phyloP scores from a whole-genome alignment of 2,113 vertebrate species.

The Actinemys pallida region DNA sequence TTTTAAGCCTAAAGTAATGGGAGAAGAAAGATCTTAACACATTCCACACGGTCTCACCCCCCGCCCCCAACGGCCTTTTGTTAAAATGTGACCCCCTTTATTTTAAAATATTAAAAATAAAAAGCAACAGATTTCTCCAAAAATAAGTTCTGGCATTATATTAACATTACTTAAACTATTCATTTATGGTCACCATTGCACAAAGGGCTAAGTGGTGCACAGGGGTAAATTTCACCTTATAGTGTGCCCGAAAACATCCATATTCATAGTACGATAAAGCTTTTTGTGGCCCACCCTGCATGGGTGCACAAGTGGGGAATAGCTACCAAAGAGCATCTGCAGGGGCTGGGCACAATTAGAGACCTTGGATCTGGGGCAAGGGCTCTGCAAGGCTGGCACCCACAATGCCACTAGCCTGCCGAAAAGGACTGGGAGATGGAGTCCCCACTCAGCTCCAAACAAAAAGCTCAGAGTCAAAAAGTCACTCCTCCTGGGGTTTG shows the following conservation, averaged over 20 bases:
- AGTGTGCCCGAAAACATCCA: background rate
- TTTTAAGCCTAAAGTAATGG: background rate
- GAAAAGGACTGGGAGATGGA: background rate
- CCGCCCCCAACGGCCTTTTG: background rate
- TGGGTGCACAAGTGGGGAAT: background rate
- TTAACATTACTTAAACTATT: background rate
- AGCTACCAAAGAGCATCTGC: background rate
- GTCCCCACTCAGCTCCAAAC: background rate
- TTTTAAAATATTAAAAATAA: background rate
- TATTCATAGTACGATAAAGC: rapidly evolving
- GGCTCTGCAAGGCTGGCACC: background rate
- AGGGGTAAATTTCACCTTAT: background rate
- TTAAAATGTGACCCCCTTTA: background rate
- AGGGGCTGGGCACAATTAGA: background rate
- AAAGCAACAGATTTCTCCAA: background rate
- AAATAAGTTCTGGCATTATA: background rate
- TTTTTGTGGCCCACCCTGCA: background rate
- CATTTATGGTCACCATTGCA: background rate
- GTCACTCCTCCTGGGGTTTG: background rate
- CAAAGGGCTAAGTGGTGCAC: background rate
- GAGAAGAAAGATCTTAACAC: background rate
- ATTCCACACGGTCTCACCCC: background rate
- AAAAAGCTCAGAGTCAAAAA: background rate
- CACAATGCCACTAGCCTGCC: background rate
- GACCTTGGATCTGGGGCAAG: background rate